Conservation (phyloP, 30 jellyfish, hydroid and myxozoan genomes). For the Aurelia sp. region DNA sequence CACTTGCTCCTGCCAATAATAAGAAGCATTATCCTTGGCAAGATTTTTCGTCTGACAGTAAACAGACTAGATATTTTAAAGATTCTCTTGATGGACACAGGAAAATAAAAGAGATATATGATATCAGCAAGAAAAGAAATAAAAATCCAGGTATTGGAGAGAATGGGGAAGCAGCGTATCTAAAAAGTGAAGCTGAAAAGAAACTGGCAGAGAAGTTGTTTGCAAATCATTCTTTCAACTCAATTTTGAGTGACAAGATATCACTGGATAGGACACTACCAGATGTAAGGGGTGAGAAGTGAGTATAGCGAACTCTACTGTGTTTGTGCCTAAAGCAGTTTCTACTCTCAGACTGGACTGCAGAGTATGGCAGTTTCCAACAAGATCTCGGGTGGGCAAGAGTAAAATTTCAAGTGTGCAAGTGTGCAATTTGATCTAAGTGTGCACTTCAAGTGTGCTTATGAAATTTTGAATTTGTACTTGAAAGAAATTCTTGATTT, state of each 20-base stretch:
- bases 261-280: conserved; percentile 86
- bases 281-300: conserved; percentile 96
- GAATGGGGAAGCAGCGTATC: conserved; percentile 91
- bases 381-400: too few relatives aligned
- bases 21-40: conserved; percentile 94
- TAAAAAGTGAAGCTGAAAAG: conserved; percentile 66
- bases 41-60: conserved; percentile 39
- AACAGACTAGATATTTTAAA: conserved; percentile 17
- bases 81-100: conserved; percentile 23
- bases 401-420: too few relatives aligned
- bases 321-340: not conserved
- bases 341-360: not conserved
- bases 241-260: conserved; percentile 89
- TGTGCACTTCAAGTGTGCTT: too few relatives aligned
- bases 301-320: not conserved
- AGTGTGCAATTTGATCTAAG: too few relatives aligned
- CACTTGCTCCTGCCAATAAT: conserved; percentile 83
- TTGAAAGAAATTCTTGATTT: too few relatives aligned
- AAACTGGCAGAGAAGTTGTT: conserved; percentile 83
- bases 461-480: too few relatives aligned
- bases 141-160: conserved; percentile 92
- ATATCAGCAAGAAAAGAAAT: conserved; percentile 74
- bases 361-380: too few relatives aligned
- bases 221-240: conserved; percentile 94
- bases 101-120: conserved; percentile 75